phyloP scores from a whole-genome alignment of 2,797 vertebrate species.

The Acanthurus leucopareius region DNA sequence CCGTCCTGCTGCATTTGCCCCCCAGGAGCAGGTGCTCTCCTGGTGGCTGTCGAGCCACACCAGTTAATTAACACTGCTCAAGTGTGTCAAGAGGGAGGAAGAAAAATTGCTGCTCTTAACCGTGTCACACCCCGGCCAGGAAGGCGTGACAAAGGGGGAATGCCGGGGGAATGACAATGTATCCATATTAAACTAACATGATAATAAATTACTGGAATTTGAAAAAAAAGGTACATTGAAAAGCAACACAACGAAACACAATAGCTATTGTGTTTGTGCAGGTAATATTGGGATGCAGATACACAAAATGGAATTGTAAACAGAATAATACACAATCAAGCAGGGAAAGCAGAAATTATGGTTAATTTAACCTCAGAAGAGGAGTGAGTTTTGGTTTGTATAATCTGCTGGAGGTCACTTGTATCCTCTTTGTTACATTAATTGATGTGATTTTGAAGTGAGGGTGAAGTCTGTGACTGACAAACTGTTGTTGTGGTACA shows the following conservation, averaged over 20 bases:
- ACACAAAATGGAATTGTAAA: constrained; percentile 19
- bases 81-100: constrained; percentile 65
- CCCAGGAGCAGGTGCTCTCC: constrained; percentile 47
- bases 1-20: constrained; percentile 15
- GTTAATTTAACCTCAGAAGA: constrained; percentile 8
- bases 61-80: constrained; percentile 77
- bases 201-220: constrained; percentile 17
- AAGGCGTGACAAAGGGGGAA: constrained; percentile 34
- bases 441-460: constrained; percentile 5
- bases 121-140: constrained; percentile 44
- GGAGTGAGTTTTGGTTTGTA: background rate
- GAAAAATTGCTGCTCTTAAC: constrained; percentile 56
- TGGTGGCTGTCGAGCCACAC: constrained; percentile 51
- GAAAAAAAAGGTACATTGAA: constrained; percentile 20
- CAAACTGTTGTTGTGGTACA: background rate
- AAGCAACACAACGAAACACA: constrained; percentile 15
- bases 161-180: constrained; percentile 55
- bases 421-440: background rate
- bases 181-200: constrained; percentile 18
- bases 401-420: constrained; percentile 20
- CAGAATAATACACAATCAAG: constrained; percentile 24
- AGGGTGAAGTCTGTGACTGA: background rate
- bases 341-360: background rate
- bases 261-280: constrained; percentile 3
- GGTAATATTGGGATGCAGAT: constrained; percentile 1